Percentiles rank a stretch among this genome's conserved stretches.
phyloP scores from a whole-genome alignment of 2,797 vertebrate genomes.

The Pelochelys cantorii region DNA sequence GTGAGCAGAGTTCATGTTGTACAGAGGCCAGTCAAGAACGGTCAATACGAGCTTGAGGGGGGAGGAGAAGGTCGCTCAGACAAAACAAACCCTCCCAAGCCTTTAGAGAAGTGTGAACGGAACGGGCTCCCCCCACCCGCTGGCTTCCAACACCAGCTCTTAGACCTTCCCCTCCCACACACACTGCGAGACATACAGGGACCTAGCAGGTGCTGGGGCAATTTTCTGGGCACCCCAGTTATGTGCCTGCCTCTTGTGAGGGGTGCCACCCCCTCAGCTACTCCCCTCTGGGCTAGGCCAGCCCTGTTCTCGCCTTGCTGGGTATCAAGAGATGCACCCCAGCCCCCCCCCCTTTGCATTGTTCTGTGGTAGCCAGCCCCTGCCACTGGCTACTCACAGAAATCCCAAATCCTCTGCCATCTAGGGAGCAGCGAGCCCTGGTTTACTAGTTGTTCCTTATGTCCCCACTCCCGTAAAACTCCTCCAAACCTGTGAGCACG shows the following conservation, averaged over 20 bases:
- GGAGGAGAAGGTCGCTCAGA: too few relatives aligned
- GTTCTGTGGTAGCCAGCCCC: background rate
- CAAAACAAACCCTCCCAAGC: background rate
- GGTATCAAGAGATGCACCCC: background rate
- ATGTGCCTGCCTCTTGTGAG: background rate
- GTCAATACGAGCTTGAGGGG: background rate
- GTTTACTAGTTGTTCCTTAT: background rate
- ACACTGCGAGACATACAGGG: background rate
- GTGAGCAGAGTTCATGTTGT: background rate
- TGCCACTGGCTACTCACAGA: background rate
- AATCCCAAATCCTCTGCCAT: background rate
- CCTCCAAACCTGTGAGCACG: too few relatives aligned
- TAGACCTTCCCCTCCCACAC: too few relatives aligned
- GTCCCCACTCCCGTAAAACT: too few relatives aligned
- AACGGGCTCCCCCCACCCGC: too few relatives aligned
- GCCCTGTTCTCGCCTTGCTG: background rate
- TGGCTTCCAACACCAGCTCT: background rate
- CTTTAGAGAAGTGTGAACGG: background rate
- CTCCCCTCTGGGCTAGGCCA: background rate
- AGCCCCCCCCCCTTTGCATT: too few relatives aligned
- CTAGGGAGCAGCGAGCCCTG: background rate
- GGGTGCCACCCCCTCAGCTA: background rate
- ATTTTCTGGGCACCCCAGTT: background rate
- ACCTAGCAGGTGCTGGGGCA: background rate
- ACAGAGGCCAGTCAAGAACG: background rate